These are phyloP conservation scores for Atta cephalotes DNA, from an alignment of 1,140 invertebrate species.

Conservation along the genomic window DNA sequence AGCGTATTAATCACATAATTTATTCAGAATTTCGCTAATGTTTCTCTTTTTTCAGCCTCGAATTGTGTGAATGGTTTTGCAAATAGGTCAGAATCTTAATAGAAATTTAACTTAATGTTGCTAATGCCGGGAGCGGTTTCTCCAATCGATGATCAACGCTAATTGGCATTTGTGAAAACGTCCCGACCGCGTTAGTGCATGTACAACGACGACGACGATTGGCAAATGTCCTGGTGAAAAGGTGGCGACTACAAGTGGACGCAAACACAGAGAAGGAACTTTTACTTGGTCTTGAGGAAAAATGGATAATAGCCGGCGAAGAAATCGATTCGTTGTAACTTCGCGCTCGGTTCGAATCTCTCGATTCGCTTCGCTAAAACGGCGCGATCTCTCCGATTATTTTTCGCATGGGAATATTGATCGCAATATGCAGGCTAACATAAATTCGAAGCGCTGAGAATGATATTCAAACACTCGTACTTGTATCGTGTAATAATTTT, in stretches of 20 bases:
- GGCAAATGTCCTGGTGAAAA: constrained; percentile 36
- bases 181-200: constrained; percentile 41
- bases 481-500: background rate
- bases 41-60: constrained; percentile 27
- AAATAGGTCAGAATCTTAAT: constrained; percentile 62
- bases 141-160: constrained; percentile 72
- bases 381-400: constrained; percentile 31
- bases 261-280: constrained; percentile 49
- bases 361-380: constrained; percentile 38
- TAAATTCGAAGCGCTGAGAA: background rate
- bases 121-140: constrained; percentile 70
- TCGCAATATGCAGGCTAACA: background rate
- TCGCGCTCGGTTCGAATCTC: background rate
- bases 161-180: constrained; percentile 75
- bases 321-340: constrained; percentile 29
- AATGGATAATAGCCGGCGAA: constrained; percentile 47
- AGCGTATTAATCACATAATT: constrained; percentile 25
- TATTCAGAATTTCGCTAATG: constrained; percentile 16
- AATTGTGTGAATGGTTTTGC: constrained; percentile 31
- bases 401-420: constrained; percentile 7
- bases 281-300: constrained; percentile 62
- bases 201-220: constrained; percentile 37
- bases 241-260: background rate
- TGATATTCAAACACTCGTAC: background rate
- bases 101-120: constrained; percentile 54